phyloP scores from a whole-genome alignment of 2,113 vertebrate genomes.

The Osmerus mordax region DNA sequence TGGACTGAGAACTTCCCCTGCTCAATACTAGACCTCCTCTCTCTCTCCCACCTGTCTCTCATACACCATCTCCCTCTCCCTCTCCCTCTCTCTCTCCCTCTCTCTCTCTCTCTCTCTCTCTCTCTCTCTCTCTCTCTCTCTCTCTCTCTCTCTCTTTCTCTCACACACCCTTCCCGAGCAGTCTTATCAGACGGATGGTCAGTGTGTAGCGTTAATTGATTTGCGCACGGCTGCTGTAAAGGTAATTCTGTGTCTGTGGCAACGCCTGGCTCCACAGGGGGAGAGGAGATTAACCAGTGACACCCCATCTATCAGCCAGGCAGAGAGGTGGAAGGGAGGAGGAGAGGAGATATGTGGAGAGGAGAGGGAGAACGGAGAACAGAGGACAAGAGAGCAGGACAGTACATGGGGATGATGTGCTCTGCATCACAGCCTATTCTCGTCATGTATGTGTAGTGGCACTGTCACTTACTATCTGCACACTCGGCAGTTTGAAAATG shows the following conservation, averaged over 20 bases:
- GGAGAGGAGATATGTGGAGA: not conserved
- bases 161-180: too few relatives aligned
- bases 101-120: not conserved
- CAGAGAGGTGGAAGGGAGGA: not conserved
- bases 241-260: conserved; percentile 54
- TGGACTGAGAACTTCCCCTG: too few relatives aligned
- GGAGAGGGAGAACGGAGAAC: not conserved
- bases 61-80: too few relatives aligned
- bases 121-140: not conserved
- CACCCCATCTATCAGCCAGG: conserved; percentile 55
- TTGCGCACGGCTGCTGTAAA: conserved; percentile 44
- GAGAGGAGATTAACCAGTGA: conserved; percentile 65
- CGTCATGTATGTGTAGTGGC: not conserved
- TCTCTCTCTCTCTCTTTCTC: too few relatives aligned
- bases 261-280: conserved; percentile 38
- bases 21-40: too few relatives aligned
- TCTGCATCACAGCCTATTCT: not conserved
- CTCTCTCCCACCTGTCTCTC: not conserved
- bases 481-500: not conserved
- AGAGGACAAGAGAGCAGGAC: not conserved
- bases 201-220: conserved; percentile 52
- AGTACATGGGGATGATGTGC: not conserved
- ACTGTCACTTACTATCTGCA: not conserved
- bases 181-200: conserved; percentile 41
- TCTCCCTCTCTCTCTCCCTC: too few relatives aligned